Base-by-base conservation (phyloP, 1,140 invertebrate species). In the Brachionus rotundiformis region DNA sequence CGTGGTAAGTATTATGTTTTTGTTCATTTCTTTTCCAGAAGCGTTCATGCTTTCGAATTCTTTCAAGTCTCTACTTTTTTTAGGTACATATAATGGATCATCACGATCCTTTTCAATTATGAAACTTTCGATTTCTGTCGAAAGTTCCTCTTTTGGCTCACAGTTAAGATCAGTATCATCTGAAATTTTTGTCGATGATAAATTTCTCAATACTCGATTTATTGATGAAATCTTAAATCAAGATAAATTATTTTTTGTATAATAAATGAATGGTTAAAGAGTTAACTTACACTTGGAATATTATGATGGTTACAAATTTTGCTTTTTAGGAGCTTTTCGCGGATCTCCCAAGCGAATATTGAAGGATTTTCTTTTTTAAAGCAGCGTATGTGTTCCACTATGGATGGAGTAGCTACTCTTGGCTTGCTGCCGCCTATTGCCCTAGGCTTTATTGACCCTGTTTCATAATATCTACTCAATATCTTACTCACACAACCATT, bases 201-300 rank as follows among this genome's bases (percentile, higher is more conserved):
- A 75, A 54, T 71, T 82, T 49, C 81, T 47, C 39, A 82, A 59
- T 7, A 82, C 81, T 65, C 81, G 36, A 71, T 82, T 82, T 36
- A 82, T 82, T 3, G 81, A 82, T 47, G 81, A 82, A 31, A 82
- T 61, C 81, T 82, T 36, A 19, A 54, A 23, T 71, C 68, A 68
- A 65, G 36, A 49, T 31, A 19, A 25, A 11, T 61, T 63, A 36
- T 95, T 11, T 31, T 54, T 77, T 68, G 33, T 10, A 65, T n/a
- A 19, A n/a, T 6, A 10, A 80, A 80, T 63, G 23, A 59, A 7
- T 33, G 31, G 11, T 25, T 27, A 2, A 49, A 47, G 33, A n/a
- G n/a, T n/a, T n/a, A n/a, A n/a, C 96, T 98, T 88, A 98, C 96
- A 87, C 95, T 97, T 44, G 96, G 96, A 83, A 98, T 97, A 87